Percentiles rank a stretch among this genome's conserved stretches.
Conservation (phyloP, 1,140 invertebrate genomes). For the Sitobion miscanthi region DNA sequence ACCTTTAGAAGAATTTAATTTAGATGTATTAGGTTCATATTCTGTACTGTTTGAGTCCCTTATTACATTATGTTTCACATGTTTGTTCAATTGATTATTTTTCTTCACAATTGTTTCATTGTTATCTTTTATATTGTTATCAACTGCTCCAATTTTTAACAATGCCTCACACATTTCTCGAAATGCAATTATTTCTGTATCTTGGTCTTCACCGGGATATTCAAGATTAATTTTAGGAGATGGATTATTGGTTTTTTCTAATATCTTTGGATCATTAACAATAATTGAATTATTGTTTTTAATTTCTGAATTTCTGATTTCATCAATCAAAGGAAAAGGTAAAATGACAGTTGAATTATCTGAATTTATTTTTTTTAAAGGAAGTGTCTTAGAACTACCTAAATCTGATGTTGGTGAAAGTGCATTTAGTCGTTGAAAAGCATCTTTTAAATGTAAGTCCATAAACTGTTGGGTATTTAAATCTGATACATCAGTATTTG, state of each 20-base stretch:
- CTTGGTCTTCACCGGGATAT: neutral
- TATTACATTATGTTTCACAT: neutral
- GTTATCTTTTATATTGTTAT: neutral
- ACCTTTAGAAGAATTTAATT: no score
- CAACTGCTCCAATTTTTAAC: neutral
- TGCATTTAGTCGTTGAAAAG: neutral
- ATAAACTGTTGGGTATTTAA: slow-evolving; percentile 43
- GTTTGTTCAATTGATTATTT: neutral
- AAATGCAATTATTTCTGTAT: slow-evolving; percentile 14
- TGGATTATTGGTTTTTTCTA: neutral
- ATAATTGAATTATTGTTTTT: neutral
- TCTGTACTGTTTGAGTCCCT: neutral
- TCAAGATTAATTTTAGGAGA: neutral
- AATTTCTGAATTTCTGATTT: neutral
- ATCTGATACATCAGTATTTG: neutral
- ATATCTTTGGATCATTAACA: neutral
- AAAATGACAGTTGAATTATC: neutral
- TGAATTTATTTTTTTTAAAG: neutral
- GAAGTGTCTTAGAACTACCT: neutral
- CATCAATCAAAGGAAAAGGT: neutral
- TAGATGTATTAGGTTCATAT: neutral
- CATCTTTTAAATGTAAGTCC: neutral
- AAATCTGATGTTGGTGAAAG: no score
- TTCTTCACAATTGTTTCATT: neutral
- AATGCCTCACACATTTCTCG: neutral